Base-by-base conservation (phyloP, 2,888 invertebrate genomes). In the Odontomyia ornata region DNA sequence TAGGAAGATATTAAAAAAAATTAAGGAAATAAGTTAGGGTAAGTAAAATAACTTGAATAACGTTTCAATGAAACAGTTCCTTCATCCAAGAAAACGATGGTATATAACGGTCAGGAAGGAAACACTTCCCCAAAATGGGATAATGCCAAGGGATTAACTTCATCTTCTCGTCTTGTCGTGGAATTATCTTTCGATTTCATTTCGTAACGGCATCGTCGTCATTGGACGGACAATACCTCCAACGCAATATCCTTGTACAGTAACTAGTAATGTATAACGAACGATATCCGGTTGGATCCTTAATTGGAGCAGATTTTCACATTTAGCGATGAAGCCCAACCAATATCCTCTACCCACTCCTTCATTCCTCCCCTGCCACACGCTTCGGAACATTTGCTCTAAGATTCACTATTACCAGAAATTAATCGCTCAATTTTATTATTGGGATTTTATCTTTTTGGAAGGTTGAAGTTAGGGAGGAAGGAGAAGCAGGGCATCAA, bases 61-160 rank as follows among this genome's bases (percentile, higher is more conserved):
- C 52, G 18, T 18, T 52, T 18, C 13, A 15, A 9, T 18, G 52
- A 7, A 52, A 18, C 52, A 13, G 57, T 18, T 60, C 57, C 25
- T 60, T 60, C 18, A 60, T 60, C 57, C 25, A 25, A 9, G 57
- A 60, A 60, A 60, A n/a, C 4, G 25, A 4, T 9, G 25, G 57
- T 15, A 18, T 9, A 56, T 25, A 18, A 52, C 18, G 52, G 18
- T 27, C 64, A 64, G 43, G 43, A 36, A 67, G 21, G 67, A 67
- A 67, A 30, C 52, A 52, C 67, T 67, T 36, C 43, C 36, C 36
- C 11, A 67, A 67, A 67, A 67, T 67, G 67, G 67, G 67, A 67
- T 67, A 67, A 67, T 67, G 67, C 67, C 67, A 67, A 67, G 67
- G 67, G 67, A 67, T 67, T 67, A 67, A 67, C 67, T 67, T 67